phyloP scores from a whole-genome alignment of 2,797 vertebrate species.

The Tarsius wallacei region DNA sequence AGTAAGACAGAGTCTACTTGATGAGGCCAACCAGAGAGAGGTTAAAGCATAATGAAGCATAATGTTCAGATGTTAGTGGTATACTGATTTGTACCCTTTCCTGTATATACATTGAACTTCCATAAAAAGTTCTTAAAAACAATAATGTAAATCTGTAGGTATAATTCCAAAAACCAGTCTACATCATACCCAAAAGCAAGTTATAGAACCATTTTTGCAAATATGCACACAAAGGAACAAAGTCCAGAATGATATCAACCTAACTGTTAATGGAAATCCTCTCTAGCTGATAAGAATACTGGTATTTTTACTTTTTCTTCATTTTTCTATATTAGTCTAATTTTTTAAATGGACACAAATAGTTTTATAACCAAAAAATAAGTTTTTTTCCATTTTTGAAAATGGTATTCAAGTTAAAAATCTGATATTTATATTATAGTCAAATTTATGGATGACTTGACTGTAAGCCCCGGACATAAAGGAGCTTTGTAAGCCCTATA shows the following conservation, averaged over 20 bases:
- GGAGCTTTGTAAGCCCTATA: conserved; percentile 40
- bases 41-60: not conserved
- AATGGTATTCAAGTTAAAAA: conserved; percentile 61
- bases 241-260: not conserved
- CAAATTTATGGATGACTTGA: not conserved
- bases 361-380: conserved; percentile 61
- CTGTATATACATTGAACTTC: not conserved
- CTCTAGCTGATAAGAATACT: conserved; percentile 22
- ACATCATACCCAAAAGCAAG: not conserved
- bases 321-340: not conserved
- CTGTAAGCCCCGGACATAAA: conserved; percentile 41
- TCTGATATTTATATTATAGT: not conserved
- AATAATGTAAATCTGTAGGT: not conserved
- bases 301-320: conserved; percentile 3
- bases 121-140: conserved; percentile 29
- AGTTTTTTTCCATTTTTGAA: conserved; percentile 2
- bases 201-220: not conserved
- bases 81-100: not conserved
- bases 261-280: not conserved
- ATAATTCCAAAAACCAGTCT: not conserved
- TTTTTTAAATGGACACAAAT: conserved; percentile 9
- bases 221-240: not conserved
- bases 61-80: not conserved
- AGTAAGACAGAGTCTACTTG: not conserved
- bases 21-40: not conserved